Evolutionary conservation across 2,113 vertebrate genomes (phyloP), one percentile per base, ranked within the genome.

Genomic region (Chaenocephalus aceratus): DNA sequence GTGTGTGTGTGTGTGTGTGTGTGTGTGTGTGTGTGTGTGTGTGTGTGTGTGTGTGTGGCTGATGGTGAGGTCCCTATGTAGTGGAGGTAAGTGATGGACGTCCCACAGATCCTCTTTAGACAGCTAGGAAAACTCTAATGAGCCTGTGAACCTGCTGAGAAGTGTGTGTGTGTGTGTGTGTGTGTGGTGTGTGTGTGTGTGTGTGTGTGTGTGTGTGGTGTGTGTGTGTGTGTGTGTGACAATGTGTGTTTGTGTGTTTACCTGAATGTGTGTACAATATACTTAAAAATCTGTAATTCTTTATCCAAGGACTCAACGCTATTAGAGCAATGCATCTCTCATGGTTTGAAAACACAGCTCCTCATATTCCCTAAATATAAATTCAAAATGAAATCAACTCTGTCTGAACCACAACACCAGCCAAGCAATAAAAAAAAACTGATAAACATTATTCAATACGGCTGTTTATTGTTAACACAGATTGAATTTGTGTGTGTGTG

Each of bases 91-190:
- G 86, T 91, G 91, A 93, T 90, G 85, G 88, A 92, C 88, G 74
- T 87, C 84, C 79, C 85, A 87, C 89, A 89, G 88, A 91, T 91
- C 84, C 72, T 91, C 65, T 90, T 77, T 75, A 90, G 91, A 90
- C 90, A 91, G 86, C 88, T 90, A 85, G 86, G 90, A 84, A 85
- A 91, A 91, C 86, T 89, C 83, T 92, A 91, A 93, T 91, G 91
- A 91, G 91, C 71, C 83, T 82, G 80, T 88, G 87, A 90, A 89
- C 90, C 87, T 90, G 90, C 84, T 82, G 80, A 78, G 83, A 68
- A 69, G 59, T 56, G 77, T 3, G 30, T 3, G 30, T 52, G 30
- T 30, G 48, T 26, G 36, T 26, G 36, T 52, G 70, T 62, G 21
- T 57, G 49, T 34, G 26, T 72, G 80, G 75, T 53, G 54, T 54